Conservation (phyloP, 2,797 vertebrate genomes). For the Rachycentron canadum region DNA sequence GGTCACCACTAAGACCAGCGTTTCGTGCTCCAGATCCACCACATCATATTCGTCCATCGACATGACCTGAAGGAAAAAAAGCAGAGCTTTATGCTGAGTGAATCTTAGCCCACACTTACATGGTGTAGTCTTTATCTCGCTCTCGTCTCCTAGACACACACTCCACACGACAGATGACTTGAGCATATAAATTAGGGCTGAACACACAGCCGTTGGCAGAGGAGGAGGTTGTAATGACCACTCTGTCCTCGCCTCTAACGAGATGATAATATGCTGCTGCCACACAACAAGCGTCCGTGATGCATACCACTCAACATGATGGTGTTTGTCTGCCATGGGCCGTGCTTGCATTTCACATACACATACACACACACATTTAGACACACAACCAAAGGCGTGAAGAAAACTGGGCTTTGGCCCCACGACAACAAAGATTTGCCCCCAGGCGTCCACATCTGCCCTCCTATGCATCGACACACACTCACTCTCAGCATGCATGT, state of each 20-base stretch:
- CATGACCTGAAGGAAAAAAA: slow-evolving; percentile 86
- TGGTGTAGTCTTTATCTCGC: slow-evolving; percentile 18
- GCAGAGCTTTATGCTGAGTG: neutral
- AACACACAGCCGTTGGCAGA: slow-evolving; percentile 65
- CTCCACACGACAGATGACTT: slow-evolving; percentile 60
- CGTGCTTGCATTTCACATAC: slow-evolving; percentile 6
- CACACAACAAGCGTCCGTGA: slow-evolving; percentile 65
- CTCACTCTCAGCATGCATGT: slow-evolving; percentile 66
- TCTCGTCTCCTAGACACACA: slow-evolving; percentile 39
- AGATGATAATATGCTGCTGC: slow-evolving; percentile 80
- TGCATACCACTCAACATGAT: slow-evolving; percentile 60
- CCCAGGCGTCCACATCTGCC: slow-evolving; percentile 61
- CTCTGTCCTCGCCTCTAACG: slow-evolving; percentile 76
- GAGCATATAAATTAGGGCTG: slow-evolving; percentile 60
- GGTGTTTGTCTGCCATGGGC: slow-evolving; percentile 47
- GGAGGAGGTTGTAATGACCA: slow-evolving; percentile 73
- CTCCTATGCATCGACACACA: slow-evolving; percentile 60
- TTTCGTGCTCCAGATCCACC: slow-evolving; percentile 95
- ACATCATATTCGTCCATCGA: slow-evolving; percentile 98
- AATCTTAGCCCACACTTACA: slow-evolving; percentile 11
- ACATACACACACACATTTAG: slow-evolving; percentile 18
- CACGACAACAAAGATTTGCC: slow-evolving; percentile 51
- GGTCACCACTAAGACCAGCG: slow-evolving; percentile 94
- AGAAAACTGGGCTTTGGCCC: slow-evolving; percentile 65
- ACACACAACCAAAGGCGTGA: slow-evolving; percentile 54